Evolutionary conservation across 2,888 invertebrate species (phyloP).

Genomic region (Cephus pygmeus): DNA sequence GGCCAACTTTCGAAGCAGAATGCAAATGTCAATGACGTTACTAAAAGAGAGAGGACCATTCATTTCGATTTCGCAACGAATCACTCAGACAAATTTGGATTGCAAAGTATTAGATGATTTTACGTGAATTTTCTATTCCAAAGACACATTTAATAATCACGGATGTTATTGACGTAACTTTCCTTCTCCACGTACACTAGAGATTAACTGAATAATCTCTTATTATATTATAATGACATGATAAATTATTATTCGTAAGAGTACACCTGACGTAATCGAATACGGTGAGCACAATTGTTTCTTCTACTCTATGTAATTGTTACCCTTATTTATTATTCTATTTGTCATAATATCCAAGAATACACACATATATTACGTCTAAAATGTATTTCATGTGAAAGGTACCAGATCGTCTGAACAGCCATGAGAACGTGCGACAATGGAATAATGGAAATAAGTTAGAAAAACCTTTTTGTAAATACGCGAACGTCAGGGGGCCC

Average conservation of each 20-base stretch:
- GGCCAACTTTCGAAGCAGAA: constrained; percentile 4
- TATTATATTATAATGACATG: background rate
- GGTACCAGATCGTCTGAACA: background rate
- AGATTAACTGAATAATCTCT: background rate
- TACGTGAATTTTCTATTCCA: background rate
- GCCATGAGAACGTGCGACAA: background rate
- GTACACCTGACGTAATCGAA: background rate
- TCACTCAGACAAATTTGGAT: background rate
- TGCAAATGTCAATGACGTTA: background rate
- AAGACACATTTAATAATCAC: background rate
- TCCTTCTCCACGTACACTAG: background rate
- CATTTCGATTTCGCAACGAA: background rate
- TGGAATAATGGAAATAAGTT: background rate
- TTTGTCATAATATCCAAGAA: too few species aligned
- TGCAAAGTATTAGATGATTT: background rate
- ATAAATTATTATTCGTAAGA: background rate
- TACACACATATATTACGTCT: background rate
- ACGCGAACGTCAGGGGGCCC: constrained; percentile 39
- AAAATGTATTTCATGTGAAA: background rate
- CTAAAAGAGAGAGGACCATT: background rate
- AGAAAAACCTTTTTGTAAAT: constrained; percentile 10
- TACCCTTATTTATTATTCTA: too few species aligned
- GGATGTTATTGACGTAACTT: background rate
- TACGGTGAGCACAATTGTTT: too few species aligned
- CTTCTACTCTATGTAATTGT: too few species aligned